phyloP scores from a whole-genome alignment of 2,113 vertebrate species.

The Microcebus griseorufus region DNA sequence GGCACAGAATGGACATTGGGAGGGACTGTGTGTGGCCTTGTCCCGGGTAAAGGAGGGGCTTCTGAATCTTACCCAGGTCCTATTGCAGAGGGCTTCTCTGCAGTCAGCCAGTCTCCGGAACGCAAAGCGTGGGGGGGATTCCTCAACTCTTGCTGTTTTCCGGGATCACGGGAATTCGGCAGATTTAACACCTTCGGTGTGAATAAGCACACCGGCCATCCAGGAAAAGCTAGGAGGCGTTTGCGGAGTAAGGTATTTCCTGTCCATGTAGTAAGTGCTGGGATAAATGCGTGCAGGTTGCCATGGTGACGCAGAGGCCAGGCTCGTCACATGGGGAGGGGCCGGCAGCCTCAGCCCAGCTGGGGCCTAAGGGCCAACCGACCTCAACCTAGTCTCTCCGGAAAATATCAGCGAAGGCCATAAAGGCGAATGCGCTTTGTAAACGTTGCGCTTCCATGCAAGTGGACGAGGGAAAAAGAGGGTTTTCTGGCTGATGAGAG shows the following conservation, averaged over 20 bases:
- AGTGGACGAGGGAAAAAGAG: background rate
- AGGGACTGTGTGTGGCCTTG: background rate
- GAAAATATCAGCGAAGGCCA: background rate
- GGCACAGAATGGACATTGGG: background rate
- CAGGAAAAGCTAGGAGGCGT: background rate
- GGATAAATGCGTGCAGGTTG: slow-evolving; percentile 36
- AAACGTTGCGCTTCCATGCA: background rate
- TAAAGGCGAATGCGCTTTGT: background rate
- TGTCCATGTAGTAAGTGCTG: background rate
- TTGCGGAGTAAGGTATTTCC: background rate
- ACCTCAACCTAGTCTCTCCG: background rate
- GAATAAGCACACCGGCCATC: background rate
- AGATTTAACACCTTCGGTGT: background rate
- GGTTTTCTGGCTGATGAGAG: background rate
- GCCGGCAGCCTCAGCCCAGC: background rate
- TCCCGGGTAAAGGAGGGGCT: background rate
- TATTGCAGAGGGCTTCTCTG: background rate
- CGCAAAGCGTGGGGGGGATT: background rate
- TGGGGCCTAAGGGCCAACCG: background rate
- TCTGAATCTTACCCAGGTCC: background rate
- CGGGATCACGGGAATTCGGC: background rate
- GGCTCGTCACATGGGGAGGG: background rate
- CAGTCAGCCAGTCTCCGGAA: background rate
- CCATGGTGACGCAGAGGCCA: background rate
- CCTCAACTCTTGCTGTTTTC: background rate